phyloP scores from a whole-genome alignment of 2,113 vertebrate genomes.

The Phrynocephalus versicolor region DNA sequence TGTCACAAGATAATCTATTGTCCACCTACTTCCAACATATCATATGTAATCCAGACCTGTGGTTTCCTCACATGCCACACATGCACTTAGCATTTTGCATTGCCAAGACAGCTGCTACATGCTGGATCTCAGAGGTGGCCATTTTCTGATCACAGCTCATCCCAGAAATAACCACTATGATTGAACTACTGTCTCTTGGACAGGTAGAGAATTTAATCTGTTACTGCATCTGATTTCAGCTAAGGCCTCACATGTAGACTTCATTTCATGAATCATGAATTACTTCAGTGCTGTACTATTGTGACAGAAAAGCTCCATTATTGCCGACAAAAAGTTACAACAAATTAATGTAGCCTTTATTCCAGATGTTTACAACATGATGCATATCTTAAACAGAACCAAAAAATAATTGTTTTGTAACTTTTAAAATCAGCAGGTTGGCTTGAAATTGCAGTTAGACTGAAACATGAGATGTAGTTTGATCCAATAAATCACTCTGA shows the following conservation, averaged over 20 bases:
- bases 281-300: neutral
- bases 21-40: no score
- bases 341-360: neutral
- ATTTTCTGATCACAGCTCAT: neutral
- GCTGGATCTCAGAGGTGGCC: neutral
- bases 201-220: neutral
- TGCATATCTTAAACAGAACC: neutral
- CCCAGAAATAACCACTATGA: neutral
- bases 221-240: neutral
- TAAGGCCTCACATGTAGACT: neutral
- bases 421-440: neutral
- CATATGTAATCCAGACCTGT: no score
- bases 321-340: neutral
- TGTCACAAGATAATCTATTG: no score
- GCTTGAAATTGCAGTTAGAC: neutral
- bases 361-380: neutral
- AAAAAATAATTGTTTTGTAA: neutral
- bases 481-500: neutral
- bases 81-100: no score
- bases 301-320: neutral
- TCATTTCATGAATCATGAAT: neutral
- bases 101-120: neutral
- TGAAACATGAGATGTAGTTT: neutral
- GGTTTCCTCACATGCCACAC: no score
- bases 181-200: neutral